Percentiles rank a stretch among this genome's conserved stretches.
Evolutionary conservation across 2,113 vertebrate species (phyloP).

Genomic region (Tyrannus savana): DNA sequence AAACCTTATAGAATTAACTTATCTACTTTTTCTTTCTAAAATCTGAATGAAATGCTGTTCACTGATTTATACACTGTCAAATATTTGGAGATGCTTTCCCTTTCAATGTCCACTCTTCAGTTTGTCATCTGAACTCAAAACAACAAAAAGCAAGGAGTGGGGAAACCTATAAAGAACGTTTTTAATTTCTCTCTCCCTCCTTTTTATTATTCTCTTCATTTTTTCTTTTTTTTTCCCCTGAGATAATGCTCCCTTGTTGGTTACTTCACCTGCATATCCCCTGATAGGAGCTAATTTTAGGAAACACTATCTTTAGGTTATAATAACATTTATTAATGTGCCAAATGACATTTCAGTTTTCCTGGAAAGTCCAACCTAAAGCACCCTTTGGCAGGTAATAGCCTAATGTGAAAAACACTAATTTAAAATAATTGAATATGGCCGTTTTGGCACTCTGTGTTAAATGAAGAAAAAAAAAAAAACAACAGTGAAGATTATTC

Average conservation of each 20-base stretch:
- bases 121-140: background rate
- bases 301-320: background rate
- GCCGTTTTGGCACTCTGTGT: background rate
- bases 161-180: background rate
- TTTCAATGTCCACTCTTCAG: background rate
- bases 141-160: background rate
- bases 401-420: slow-evolving; percentile 23
- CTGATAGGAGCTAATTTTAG: background rate
- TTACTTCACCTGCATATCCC: background rate
- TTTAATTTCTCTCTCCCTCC: background rate
- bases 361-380: background rate
- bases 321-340: background rate
- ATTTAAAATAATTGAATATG: background rate
- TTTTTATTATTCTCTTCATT: background rate
- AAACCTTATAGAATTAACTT: background rate
- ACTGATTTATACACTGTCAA: background rate
- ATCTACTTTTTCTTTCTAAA: background rate
- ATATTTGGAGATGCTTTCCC: background rate
- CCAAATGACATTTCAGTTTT: background rate
- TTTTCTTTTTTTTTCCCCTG: background rate
- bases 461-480: background rate
- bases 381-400: background rate
- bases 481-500: background rate
- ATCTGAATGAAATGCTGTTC: background rate
- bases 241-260: background rate